Base-by-base conservation (phyloP, 2,888 invertebrate species). In the Cabera pusaria region DNA sequence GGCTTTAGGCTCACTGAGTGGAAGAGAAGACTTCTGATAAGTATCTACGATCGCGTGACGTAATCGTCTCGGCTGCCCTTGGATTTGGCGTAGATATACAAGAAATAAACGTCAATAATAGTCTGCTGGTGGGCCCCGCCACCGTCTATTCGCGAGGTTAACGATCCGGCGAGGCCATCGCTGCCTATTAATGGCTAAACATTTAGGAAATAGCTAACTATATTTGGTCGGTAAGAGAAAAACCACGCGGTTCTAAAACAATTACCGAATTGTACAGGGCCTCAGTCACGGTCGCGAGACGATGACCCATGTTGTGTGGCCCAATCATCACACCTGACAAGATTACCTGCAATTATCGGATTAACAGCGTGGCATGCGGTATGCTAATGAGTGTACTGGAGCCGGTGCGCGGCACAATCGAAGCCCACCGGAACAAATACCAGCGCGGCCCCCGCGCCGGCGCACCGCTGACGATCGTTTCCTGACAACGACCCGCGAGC, bases 81-180 rank as follows among this genome's bases (percentile, higher is more conserved):
- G 83, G 79, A 75, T 73, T 64, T 70, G 59, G 63, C 71, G 69
- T 69, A 63, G 61, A 64, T 64, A 64, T 61, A 61, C n/a, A n/a
- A n/a, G 23, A 18, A 25, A 26, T 35, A 42, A 42, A 67, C 62
- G 60, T 71, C 67, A 70, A 61, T 56, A 62, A 43, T 54, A 53
- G 70, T 60, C 63, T 48, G 52, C 59, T 45, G 61, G 62, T 64
- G 64, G 58, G 64, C 62, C 56, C 18, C 39, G 14, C 18, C 24
- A 24, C 62, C 60, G 53, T 67, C 64, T 72, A 74, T 76, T 75
- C 66, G 73, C 74, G 76, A 82, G 86, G 84, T 86, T 74, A 87
- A 86, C 65, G 84, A 60, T 79, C 86, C 50, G 48, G 65, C 84
- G 86, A 86, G 85, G 86, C 73, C 82, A 75, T n/a, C 56, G 55